Evolutionary conservation across 2,113 vertebrate species (phyloP).

Genomic region (Ranitomeya imitator): DNA sequence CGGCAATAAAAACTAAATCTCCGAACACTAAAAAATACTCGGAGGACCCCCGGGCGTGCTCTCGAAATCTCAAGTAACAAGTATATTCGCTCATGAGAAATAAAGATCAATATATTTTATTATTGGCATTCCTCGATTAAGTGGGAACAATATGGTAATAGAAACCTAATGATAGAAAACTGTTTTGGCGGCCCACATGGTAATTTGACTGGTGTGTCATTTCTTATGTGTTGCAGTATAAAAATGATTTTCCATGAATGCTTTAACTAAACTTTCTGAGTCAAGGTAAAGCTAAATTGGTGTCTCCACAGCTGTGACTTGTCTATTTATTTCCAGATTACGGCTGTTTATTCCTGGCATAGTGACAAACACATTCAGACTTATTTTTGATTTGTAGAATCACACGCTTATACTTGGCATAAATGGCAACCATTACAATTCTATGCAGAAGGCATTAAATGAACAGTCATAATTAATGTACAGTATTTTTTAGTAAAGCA

Average conservation of each 20-base stretch:
- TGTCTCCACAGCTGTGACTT: not conserved
- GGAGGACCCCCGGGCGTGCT: too few relatives aligned
- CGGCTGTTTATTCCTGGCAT: constrained; percentile 21
- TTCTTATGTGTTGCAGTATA: not conserved
- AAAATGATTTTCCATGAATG: not conserved
- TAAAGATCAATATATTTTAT: not conserved
- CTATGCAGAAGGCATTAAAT: constrained; percentile 9
- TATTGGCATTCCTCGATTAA: not conserved
- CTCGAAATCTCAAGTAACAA: too few relatives aligned
- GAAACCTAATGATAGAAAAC: not conserved
- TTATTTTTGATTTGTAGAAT: constrained; percentile 22
- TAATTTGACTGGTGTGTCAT: not conserved
- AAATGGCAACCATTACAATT: not conserved
- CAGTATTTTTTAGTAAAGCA: constrained; percentile 17
- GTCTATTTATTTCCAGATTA: constrained; percentile 6
- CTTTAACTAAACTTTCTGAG: not conserved
- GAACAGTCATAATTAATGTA: constrained; percentile 9
- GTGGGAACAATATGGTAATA: too few relatives aligned
- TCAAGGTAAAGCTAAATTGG: constrained; percentile 5
- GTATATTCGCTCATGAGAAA: too few relatives aligned
- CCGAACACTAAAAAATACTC: too few relatives aligned
- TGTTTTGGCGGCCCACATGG: not conserved
- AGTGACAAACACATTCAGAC: not conserved
- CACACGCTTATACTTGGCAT: not conserved
- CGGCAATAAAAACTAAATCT: too few relatives aligned